A percentile compares a stretch with the other conserved stretches of the same genome.
phyloP scores from a whole-genome alignment of 2,797 vertebrate species.

The Enteromius mattozi region DNA sequence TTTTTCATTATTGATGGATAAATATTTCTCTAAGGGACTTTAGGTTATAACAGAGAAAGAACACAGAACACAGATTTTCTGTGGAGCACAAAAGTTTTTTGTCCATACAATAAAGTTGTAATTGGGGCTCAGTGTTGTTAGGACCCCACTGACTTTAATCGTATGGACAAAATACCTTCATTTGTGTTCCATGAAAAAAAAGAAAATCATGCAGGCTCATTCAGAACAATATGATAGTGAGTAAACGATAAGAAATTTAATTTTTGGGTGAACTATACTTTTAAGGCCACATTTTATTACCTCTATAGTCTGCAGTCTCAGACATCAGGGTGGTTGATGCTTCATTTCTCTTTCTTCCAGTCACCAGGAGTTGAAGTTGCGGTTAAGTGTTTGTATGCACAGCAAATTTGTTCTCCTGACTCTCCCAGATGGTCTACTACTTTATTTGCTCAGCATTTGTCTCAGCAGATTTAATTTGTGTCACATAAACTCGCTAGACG shows the following conservation, averaged over 20 bases:
- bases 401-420: slow-evolving; percentile 46
- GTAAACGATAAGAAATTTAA: background rate
- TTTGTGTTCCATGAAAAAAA: background rate
- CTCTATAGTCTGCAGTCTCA: slow-evolving; percentile 14
- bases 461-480: slow-evolving; percentile 28
- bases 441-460: slow-evolving; percentile 51
- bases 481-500: slow-evolving; percentile 40
- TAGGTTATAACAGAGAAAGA: background rate
- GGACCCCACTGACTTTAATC: background rate
- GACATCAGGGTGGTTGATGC: slow-evolving; percentile 30
- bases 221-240: background rate
- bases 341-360: slow-evolving; percentile 28
- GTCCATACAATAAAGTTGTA: background rate
- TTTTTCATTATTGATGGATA: slow-evolving; percentile 28
- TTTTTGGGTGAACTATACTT: background rate
- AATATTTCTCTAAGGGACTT: slow-evolving; percentile 11
- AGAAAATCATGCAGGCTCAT: background rate
- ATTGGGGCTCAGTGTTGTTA: background rate
- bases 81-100: background rate
- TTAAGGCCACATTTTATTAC: slow-evolving; percentile 43
- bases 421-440: slow-evolving; percentile 51
- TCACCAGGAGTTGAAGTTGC: slow-evolving; percentile 38
- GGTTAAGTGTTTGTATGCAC: slow-evolving; percentile 41
- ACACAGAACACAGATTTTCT: background rate
- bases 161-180: background rate